Percentiles rank a stretch among this genome's conserved stretches.
These are phyloP conservation scores for Cydia fagiglandana DNA, from an alignment of 1,140 invertebrate genomes.

Conservation along the genomic window DNA sequence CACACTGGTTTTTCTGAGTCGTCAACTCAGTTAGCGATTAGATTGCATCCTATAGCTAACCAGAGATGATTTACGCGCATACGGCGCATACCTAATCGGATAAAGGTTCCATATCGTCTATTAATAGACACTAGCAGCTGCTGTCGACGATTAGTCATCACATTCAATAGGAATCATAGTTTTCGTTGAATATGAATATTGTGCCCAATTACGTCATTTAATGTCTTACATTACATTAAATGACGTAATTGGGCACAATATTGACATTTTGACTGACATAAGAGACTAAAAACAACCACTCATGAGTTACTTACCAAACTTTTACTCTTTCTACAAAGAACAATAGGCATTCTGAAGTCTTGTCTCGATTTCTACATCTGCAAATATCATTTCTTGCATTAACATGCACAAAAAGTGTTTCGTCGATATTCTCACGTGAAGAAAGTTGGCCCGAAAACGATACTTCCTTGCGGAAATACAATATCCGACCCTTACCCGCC, in stretches of 20 bases:
- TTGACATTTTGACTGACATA: too few relatives aligned
- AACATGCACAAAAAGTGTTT: background rate
- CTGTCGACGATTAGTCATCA: slow-evolving; percentile 1
- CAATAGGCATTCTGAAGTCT: too few relatives aligned
- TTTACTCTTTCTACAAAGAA: too few relatives aligned
- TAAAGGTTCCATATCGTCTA: slow-evolving; percentile 9
- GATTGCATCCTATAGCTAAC: slow-evolving; percentile 10
- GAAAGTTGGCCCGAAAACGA: slow-evolving; percentile 25
- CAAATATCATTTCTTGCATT: background rate
- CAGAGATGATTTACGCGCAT: slow-evolving; percentile 17
- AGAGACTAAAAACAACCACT: too few relatives aligned
- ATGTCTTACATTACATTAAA: too few relatives aligned
- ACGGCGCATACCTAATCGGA: slow-evolving; percentile 15
- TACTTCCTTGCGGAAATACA: slow-evolving; percentile 25
- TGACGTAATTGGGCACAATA: too few relatives aligned
- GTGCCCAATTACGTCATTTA: background rate
- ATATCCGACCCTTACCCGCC: slow-evolving; percentile 23
- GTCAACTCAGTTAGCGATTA: background rate
- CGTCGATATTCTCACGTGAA: slow-evolving; percentile 9
- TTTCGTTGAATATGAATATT: background rate
- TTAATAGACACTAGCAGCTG: slow-evolving; percentile 16
- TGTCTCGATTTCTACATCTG: background rate
- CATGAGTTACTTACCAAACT: too few relatives aligned
- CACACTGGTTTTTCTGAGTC: background rate
- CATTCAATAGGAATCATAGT: background rate